These are phyloP conservation scores for Anolis apletophallus DNA, from an alignment of 2,797 vertebrate genomes.

Conservation along the genomic window DNA sequence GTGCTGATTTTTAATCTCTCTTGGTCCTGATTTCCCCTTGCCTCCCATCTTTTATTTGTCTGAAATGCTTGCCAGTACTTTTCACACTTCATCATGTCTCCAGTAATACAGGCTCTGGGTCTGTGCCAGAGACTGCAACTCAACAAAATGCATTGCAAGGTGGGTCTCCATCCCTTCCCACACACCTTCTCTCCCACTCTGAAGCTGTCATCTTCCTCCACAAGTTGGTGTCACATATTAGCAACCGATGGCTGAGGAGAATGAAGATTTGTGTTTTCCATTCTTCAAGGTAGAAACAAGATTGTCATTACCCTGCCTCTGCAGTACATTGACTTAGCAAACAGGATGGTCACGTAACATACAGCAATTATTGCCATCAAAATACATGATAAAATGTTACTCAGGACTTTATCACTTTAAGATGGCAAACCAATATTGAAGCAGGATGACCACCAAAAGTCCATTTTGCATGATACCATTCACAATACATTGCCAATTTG, in stretches of 20 bases:
- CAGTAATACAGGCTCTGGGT: conserved; percentile 73
- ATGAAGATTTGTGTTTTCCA: conserved; percentile 47
- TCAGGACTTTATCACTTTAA: not conserved
- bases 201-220: conserved; percentile 74
- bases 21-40: conserved; percentile 73
- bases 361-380: not conserved
- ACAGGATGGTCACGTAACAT: not conserved
- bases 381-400: not conserved
- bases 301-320: conserved; percentile 1
- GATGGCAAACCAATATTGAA: no score
- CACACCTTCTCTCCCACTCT: conserved; percentile 54
- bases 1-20: conserved; percentile 78
- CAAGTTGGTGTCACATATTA: conserved; percentile 67
- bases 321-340: not conserved
- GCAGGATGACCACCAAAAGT: no score
- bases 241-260: conserved; percentile 47
- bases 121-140: conserved; percentile 74
- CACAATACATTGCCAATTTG: no score
- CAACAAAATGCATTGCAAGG: conserved; percentile 76
- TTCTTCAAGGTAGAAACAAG: conserved; percentile 56
- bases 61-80: conserved; percentile 78
- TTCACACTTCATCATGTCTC: conserved; percentile 83
- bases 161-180: conserved; percentile 55
- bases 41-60: conserved; percentile 74
- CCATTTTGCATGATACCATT: no score